Conservation (phyloP, 2,888 invertebrate genomes). For the Incurvaria masculella region DNA sequence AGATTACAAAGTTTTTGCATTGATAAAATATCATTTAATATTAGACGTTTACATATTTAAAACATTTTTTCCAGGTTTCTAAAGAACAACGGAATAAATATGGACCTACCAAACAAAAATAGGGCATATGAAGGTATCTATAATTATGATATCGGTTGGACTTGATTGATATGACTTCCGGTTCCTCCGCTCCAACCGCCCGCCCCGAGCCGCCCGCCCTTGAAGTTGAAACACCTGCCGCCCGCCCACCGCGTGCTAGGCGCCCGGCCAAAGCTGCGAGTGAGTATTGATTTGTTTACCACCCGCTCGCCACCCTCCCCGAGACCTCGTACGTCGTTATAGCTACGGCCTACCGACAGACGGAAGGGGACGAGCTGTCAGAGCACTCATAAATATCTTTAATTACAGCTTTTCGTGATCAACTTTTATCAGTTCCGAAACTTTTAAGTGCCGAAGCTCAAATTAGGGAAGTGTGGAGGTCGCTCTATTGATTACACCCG, state of each 20-base stretch:
- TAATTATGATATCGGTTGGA: too few relatives aligned
- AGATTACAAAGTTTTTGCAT: too few relatives aligned
- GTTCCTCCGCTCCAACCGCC: not conserved
- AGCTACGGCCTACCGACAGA: conserved; percentile 29
- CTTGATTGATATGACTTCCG: too few relatives aligned
- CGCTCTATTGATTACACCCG: conserved; percentile 47
- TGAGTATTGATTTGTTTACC: conserved; percentile 53
- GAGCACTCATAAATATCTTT: conserved; percentile 17
- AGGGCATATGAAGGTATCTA: too few relatives aligned
- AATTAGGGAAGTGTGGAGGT: conserved; percentile 21
- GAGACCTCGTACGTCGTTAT: conserved; percentile 21
- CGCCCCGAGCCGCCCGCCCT: not conserved
- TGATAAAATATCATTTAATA: too few relatives aligned
- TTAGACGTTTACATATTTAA: too few relatives aligned
- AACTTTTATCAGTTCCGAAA: conserved; percentile 32
- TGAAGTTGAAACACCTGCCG: too few relatives aligned
- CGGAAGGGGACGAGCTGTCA: not conserved
- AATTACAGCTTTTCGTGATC: conserved; percentile 47
- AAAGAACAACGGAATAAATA: too few relatives aligned
- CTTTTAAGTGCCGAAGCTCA: not conserved
- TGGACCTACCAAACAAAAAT: too few relatives aligned
- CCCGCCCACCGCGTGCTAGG: not conserved
- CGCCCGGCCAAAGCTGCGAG: not conserved
- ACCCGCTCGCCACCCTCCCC: not conserved
- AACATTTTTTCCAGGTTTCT: too few relatives aligned